Evolutionary conservation across 2,888 invertebrate genomes (phyloP), one percentile per base, ranked within the genome.

Genomic region (Leptopterna dolabrata): DNA sequence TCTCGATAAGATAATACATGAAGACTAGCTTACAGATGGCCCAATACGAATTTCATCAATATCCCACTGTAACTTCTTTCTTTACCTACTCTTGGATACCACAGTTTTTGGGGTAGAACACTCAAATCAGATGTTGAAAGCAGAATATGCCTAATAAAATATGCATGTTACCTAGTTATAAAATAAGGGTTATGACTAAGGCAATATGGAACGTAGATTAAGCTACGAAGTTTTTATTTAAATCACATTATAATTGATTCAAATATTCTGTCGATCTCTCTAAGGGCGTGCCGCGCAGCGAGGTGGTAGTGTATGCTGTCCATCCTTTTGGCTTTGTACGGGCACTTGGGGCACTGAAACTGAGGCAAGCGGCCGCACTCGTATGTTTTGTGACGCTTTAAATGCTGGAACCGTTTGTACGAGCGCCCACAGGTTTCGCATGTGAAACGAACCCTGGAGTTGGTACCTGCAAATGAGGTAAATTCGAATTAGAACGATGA

Each of bases 321-420:
- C 63, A 43, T 84, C 41, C 84, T 71, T 29, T 76, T 86, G 9
- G 86, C 76, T 76, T 47, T 86, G 76, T 76, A 86, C 16, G 86
- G 76, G 36, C 89, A 89, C 1, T 83, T 71, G 16, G 84, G 84
- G 51, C 84, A 84, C 24, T 70, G 41, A 43, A 84, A 84, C 45
- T 71, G 71, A 6, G 84, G 84, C 45, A 41, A 9, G 36, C 70
- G 45, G n/a, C 82, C 82, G 19, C 82, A 82, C 27, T 82, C 82
- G 82, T 82, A 82, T 16, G 14, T 51, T 13, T 29, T 16, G 71
- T 84, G 84, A 7, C 41, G 55, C 73, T 76, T 86, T 16, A 87
- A 19, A 71, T 81, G 45, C n/a, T 47, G 76, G n/a, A 81, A 41
- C 30, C 43, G 63, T 27, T 80, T 81, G 51, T 80, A 80, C 16